phyloP scores from a whole-genome alignment of 1,140 invertebrate genomes.

The Drosophila rufa region DNA sequence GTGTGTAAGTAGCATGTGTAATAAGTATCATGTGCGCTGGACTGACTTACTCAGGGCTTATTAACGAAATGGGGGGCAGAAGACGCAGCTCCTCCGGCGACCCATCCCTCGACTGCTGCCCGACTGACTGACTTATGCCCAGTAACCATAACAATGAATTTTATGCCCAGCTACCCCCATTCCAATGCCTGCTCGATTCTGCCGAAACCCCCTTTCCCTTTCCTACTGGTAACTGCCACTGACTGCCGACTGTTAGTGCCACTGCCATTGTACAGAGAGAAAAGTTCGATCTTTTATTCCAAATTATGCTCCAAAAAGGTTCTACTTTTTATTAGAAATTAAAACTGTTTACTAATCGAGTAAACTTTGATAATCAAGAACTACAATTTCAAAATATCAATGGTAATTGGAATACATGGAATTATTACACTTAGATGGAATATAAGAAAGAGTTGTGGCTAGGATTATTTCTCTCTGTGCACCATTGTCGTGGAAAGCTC shows the following conservation, averaged over 20 bases:
- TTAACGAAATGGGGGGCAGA: constrained; percentile 69
- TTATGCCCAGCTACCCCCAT: constrained; percentile 57
- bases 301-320: too few relatives aligned
- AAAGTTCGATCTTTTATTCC: not conserved
- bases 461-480: constrained; percentile 16
- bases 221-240: constrained; percentile 46
- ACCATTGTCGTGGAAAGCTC: constrained; percentile 30
- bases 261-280: constrained; percentile 25
- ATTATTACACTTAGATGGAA: not conserved
- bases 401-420: too few relatives aligned
- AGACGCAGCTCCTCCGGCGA: not conserved
- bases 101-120: constrained; percentile 15
- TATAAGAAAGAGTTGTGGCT: not conserved
- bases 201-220: constrained; percentile 1
- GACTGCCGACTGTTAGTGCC: constrained; percentile 45
- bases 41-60: constrained; percentile 75
- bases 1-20: constrained; percentile 50
- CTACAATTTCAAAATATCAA: too few relatives aligned
- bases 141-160: constrained; percentile 83
- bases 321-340: too few relatives aligned
- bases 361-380: too few relatives aligned
- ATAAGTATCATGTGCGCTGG: constrained; percentile 67
- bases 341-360: too few relatives aligned
- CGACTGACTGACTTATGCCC: constrained; percentile 78
- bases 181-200: not conserved